phyloP scores from a whole-genome alignment of 2,797 vertebrate species.

The Oophaga sylvatica region DNA sequence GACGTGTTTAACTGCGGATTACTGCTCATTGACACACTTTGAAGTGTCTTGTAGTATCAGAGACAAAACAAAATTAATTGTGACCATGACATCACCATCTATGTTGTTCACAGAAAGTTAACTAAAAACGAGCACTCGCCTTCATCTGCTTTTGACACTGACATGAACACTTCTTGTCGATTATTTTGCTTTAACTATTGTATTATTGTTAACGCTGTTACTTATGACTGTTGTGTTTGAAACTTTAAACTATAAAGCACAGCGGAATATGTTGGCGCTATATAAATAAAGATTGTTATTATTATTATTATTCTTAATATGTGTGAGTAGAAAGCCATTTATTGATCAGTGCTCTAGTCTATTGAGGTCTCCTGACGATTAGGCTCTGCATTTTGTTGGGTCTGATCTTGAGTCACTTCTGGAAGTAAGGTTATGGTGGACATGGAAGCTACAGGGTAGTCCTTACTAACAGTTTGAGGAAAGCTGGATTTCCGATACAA shows the following conservation, averaged over 20 bases:
- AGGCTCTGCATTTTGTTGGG: neutral
- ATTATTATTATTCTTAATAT: neutral
- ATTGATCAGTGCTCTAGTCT: neutral
- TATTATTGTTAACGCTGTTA: too few species aligned
- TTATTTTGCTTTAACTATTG: too few species aligned
- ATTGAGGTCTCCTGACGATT: conserved; percentile 13
- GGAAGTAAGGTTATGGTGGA: conserved; percentile 14
- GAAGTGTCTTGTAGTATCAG: neutral
- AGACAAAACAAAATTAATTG: neutral
- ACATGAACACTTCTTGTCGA: neutral
- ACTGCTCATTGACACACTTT: neutral
- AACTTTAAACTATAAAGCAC: too few species aligned
- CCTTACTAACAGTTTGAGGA: conserved; percentile 13
- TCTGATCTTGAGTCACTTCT: conserved; percentile 32
- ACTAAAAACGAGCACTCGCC: neutral
- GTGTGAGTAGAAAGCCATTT: neutral
- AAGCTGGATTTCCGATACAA: conserved; percentile 69
- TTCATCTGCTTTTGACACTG: neutral
- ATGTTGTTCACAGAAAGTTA: neutral
- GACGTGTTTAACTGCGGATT: conserved; percentile 34
- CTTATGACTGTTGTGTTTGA: too few species aligned
- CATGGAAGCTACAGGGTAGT: conserved; percentile 21
- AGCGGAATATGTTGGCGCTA: too few species aligned
- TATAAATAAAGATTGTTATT: too few species aligned
- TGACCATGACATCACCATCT: neutral